Conservation (phyloP, 2,797 vertebrate species). For the Ciconia nigra region DNA sequence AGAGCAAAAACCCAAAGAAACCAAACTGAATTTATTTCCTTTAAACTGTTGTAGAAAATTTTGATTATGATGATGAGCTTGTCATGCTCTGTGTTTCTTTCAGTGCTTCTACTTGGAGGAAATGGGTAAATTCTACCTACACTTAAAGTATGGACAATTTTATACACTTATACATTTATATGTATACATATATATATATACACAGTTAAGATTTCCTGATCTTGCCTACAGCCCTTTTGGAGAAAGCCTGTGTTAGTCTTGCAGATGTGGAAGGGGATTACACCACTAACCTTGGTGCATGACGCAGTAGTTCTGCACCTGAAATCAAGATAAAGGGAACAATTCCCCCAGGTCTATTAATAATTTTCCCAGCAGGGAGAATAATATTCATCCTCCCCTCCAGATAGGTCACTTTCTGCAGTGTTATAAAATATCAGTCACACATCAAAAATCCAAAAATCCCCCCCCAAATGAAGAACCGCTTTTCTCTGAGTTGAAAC, state of each 20-base stretch:
- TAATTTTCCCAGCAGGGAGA: constrained; percentile 24
- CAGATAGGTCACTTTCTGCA: constrained; percentile 11
- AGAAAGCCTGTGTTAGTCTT: neutral
- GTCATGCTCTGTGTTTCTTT: neutral
- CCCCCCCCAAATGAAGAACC: neutral
- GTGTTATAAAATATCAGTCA: constrained; percentile 35
- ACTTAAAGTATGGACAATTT: neutral
- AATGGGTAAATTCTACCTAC: neutral
- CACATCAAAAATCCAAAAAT: neutral
- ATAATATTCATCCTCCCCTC: neutral
- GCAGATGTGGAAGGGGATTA: neutral
- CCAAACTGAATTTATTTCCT: constrained; percentile 38
- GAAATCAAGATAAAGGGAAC: constrained; percentile 57
- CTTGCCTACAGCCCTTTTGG: neutral
- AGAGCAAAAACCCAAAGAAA: constrained; percentile 42
- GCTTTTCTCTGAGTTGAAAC: constrained; percentile 45
- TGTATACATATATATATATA: neutral
- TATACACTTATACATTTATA: neutral
- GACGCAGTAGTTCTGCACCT: neutral
- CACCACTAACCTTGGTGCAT: neutral
- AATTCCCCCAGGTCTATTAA: neutral
- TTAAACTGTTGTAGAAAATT: constrained; percentile 14
- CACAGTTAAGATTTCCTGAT: neutral
- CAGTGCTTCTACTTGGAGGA: neutral
- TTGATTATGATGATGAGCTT: neutral